Evolutionary conservation across 2,113 vertebrate species (phyloP).

Genomic region (western clawed frog (Xenopus tropicalis)): DNA sequence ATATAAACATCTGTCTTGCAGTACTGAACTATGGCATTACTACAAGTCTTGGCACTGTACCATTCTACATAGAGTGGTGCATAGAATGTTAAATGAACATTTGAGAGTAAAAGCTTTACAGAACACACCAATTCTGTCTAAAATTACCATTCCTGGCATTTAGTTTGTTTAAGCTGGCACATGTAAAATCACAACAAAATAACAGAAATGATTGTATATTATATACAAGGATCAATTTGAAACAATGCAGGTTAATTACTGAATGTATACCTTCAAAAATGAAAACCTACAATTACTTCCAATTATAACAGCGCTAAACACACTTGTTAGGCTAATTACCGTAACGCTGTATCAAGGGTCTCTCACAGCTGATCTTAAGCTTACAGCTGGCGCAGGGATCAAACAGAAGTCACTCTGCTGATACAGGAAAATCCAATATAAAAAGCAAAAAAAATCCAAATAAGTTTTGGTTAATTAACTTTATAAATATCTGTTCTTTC

Average conservation of each 20-base stretch:
- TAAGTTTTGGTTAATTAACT: too few relatives aligned
- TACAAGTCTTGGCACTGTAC: too few relatives aligned
- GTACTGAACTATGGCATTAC: too few relatives aligned
- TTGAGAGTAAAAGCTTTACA: neutral
- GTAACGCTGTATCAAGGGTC: constrained; percentile 27
- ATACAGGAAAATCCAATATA: neutral
- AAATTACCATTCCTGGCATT: neutral
- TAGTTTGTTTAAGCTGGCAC: neutral
- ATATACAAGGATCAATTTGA: constrained; percentile 21
- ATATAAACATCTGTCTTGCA: too few relatives aligned
- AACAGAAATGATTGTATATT: neutral
- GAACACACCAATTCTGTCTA: neutral
- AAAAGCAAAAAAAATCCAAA: neutral
- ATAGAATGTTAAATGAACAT: too few relatives aligned
- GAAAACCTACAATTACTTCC: constrained; percentile 40
- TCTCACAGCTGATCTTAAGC: constrained; percentile 7
- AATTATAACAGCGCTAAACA: constrained; percentile 33
- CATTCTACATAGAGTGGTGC: too few relatives aligned
- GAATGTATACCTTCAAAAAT: constrained; percentile 25
- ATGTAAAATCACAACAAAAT: neutral
- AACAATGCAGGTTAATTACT: constrained; percentile 39
- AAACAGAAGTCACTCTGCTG: constrained; percentile 1
- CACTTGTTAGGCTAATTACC: constrained; percentile 37
- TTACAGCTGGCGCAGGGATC: constrained; percentile 34
- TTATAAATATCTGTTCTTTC: too few relatives aligned